Evolutionary conservation across 1,140 invertebrate species (phyloP).

Genomic region (Sarcophaga peregrina): DNA sequence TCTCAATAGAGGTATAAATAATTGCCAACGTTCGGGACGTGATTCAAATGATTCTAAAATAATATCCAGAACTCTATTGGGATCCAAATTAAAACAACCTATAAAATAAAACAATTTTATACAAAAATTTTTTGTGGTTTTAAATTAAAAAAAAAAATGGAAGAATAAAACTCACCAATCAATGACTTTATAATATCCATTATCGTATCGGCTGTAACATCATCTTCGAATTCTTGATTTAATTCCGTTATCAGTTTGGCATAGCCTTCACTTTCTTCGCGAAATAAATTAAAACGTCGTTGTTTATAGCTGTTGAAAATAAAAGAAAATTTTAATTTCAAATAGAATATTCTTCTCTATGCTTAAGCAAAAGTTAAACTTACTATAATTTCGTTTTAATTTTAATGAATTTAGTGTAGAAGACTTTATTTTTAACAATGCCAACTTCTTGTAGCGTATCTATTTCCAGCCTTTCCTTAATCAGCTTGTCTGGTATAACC

Average conservation of each 20-base stretch:
- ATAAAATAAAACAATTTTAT: slow-evolving; percentile 57
- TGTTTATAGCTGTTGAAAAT: slow-evolving; percentile 92
- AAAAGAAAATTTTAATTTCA: slow-evolving; percentile 42
- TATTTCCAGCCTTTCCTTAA: slow-evolving; percentile 93
- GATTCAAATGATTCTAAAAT: slow-evolving; percentile 97
- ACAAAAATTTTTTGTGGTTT: neutral
- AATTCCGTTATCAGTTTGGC: slow-evolving; percentile 97
- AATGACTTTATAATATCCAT: slow-evolving; percentile 91
- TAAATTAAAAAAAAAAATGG: slow-evolving; percentile 1
- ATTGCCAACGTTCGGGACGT: slow-evolving; percentile 76
- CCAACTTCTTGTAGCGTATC: slow-evolving; percentile 92
- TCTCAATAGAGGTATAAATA: slow-evolving; percentile 87
- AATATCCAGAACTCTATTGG: slow-evolving; percentile 96
- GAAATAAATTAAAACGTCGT: slow-evolving; percentile 97
- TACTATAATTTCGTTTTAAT: slow-evolving; percentile 98
- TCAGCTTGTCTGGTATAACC: slow-evolving; percentile 83
- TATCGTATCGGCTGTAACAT: slow-evolving; percentile 72
- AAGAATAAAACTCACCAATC: slow-evolving; percentile 75
- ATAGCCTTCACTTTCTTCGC: slow-evolving; percentile 99
- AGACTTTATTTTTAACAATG: slow-evolving; percentile 91
- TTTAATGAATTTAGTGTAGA: slow-evolving; percentile 97
- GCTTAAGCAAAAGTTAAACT: slow-evolving; percentile 68
- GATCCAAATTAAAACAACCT: slow-evolving; percentile 99
- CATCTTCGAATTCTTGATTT: slow-evolving; percentile 84
- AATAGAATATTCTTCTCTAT: neutral